Conservation (phyloP, 2,113 vertebrate species). For the Poecile atricapillus region DNA sequence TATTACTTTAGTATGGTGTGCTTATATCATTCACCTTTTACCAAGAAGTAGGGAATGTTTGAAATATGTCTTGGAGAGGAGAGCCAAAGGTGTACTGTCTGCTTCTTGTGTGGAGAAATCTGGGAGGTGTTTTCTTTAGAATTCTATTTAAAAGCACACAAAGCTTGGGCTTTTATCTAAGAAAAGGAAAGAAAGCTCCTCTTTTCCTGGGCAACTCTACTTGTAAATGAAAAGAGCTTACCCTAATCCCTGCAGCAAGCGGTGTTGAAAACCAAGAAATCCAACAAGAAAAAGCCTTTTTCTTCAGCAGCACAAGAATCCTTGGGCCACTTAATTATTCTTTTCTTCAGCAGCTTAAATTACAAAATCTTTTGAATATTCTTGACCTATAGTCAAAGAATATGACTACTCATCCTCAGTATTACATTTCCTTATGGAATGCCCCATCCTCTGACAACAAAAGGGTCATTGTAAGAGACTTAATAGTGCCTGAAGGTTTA, state of each 20-base stretch:
- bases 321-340: constrained; percentile 33
- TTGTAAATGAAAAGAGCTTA: constrained; percentile 55
- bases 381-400: background rate
- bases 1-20: background rate
- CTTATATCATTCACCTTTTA: background rate
- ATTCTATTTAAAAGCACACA: background rate
- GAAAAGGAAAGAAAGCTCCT: constrained; percentile 9
- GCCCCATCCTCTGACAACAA: background rate
- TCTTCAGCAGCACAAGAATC: constrained; percentile 16
- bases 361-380: constrained; percentile 40
- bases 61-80: background rate
- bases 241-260: constrained; percentile 27
- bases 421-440: constrained; percentile 7
- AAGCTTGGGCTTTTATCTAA: background rate
- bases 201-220: constrained; percentile 34
- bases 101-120: background rate
- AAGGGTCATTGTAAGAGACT: background rate
- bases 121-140: constrained; percentile 5
- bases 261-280: constrained; percentile 55
- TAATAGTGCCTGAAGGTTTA: constrained; percentile 42
- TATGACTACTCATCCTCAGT: background rate
- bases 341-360: constrained; percentile 43
- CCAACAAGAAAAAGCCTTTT: constrained; percentile 17
- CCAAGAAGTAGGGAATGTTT: background rate
- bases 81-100: background rate